Percentiles rank a stretch among this genome's conserved stretches.
Evolutionary conservation across 2,797 vertebrate genomes (phyloP).

Genomic region (Poeciliopsis gracilis): DNA sequence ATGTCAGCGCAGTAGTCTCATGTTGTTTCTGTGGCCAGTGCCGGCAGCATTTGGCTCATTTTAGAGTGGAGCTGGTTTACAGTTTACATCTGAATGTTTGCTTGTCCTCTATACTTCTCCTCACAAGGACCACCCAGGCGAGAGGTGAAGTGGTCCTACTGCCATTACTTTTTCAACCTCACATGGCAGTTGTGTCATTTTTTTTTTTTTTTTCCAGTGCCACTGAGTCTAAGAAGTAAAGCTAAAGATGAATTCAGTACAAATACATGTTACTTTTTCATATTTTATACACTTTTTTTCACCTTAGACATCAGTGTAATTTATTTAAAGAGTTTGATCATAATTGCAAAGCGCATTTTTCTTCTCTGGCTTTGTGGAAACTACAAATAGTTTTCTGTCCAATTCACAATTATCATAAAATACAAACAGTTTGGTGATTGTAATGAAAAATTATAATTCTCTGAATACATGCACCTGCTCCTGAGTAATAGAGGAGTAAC

Average conservation of each 20-base stretch:
- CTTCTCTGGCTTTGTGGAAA: neutral
- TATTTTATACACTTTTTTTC: neutral
- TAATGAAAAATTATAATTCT: neutral
- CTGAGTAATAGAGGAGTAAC: neutral
- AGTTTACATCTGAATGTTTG: conserved; percentile 95
- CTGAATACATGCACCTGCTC: neutral
- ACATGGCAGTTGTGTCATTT: conserved; percentile 46
- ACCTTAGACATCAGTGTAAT: neutral
- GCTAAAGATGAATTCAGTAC: neutral
- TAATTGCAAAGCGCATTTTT: neutral
- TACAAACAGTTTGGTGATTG: neutral
- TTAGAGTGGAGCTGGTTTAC: conserved; percentile 88
- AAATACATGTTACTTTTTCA: neutral
- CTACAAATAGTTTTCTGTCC: neutral
- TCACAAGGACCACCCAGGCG: conserved; percentile 93
- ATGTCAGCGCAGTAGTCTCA: conserved; percentile 66
- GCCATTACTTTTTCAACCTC: conserved; percentile 40
- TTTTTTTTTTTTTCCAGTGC: neutral
- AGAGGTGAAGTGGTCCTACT: conserved; percentile 81
- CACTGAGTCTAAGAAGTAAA: neutral
- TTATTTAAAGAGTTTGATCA: neutral
- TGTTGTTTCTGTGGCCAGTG: conserved; percentile 79
- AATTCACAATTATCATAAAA: neutral
- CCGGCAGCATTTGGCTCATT: conserved; percentile 81
- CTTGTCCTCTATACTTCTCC: conserved; percentile 90